Evolutionary conservation across 2,888 invertebrate species (phyloP), one percentile per base, ranked within the genome.

Genomic region (Drosophila mimica): DNA sequence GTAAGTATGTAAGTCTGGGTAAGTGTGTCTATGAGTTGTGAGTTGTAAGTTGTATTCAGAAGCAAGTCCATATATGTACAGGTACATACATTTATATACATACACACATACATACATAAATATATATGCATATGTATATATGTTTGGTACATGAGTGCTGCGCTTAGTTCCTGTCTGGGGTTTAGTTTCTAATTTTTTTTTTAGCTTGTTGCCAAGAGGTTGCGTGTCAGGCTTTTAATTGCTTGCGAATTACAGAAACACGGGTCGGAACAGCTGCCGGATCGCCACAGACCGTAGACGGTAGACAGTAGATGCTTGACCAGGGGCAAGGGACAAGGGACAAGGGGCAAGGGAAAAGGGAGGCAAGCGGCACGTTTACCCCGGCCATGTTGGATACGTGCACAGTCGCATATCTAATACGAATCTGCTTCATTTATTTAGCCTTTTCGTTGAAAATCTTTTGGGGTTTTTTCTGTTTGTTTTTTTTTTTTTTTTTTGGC

Each of bases 211-310:
- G 88, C 82, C 74, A 86, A 74, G 89, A 72, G 60, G 43, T 65
- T 76, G 76, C 76, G 80, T 80, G 74, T 78, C 70, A 59, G 70
- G 48, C 69, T 72, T 84, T 84, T 82, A 89, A 86, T 84, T 86
- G 87, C 72, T 83, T 89, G 84, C 81, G 87, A 88, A 84, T 83
- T 84, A 76, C 83, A 76, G 68, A 83, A 76, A 76, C 69, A 72
- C 69, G 81, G 81, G 58, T 54, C 59, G 31, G 20, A 36, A 59
- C 60, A 31, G 52, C 28, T 20, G 43, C 38, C n/a, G 8, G 25
- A 17, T 36, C 28, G 49, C 49, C 13, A 49, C 34, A 20, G 58
- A 25, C 9, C 31, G 31, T 49, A 15, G 13, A 13, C 15, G n/a
- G 25, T n/a, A 11, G 4, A 7, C 20, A 20, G n/a, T 20, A 36